Evolutionary conservation across 2,888 invertebrate species (phyloP).

Genomic region (Silvanus unidentatus): DNA sequence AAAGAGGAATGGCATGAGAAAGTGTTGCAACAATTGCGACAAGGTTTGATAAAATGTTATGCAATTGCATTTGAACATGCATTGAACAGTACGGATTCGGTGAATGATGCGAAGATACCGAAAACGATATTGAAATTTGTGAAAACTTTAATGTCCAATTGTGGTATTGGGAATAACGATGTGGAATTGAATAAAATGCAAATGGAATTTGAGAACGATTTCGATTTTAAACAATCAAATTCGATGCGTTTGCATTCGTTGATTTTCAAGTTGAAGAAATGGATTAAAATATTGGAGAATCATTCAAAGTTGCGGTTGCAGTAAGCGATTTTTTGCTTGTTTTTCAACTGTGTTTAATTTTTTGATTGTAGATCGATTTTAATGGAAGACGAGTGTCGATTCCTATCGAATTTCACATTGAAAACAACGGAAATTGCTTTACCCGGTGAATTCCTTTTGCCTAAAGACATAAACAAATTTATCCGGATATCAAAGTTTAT

Average conservation of each 20-base stretch:
- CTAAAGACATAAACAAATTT: conserved; percentile 93
- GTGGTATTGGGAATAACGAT: conserved; percentile 75
- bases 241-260: conserved; percentile 89
- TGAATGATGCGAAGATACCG: conserved; percentile 89
- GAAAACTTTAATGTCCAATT: conserved; percentile 89
- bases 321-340: conserved; percentile 49
- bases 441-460: conserved; percentile 90
- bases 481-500: conserved; percentile 91
- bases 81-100: conserved; percentile 81
- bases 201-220: conserved; percentile 89
- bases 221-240: conserved; percentile 87
- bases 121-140: conserved; percentile 93
- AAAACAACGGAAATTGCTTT: conserved; percentile 95
- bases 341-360: not conserved
- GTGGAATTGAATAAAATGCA: conserved; percentile 59
- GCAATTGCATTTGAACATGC: conserved; percentile 93
- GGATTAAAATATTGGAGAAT: conserved; percentile 93
- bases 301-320: conserved; percentile 89
- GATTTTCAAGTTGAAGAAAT: conserved; percentile 90
- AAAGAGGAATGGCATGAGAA: conserved; percentile 95
- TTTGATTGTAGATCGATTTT: conserved; percentile 78
- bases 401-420: conserved; percentile 89
- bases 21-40: conserved; percentile 86
- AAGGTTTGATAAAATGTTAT: conserved; percentile 91
- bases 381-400: conserved; percentile 93